phyloP scores from a whole-genome alignment of 2,888 invertebrate species.

The Drosophila borealis region DNA sequence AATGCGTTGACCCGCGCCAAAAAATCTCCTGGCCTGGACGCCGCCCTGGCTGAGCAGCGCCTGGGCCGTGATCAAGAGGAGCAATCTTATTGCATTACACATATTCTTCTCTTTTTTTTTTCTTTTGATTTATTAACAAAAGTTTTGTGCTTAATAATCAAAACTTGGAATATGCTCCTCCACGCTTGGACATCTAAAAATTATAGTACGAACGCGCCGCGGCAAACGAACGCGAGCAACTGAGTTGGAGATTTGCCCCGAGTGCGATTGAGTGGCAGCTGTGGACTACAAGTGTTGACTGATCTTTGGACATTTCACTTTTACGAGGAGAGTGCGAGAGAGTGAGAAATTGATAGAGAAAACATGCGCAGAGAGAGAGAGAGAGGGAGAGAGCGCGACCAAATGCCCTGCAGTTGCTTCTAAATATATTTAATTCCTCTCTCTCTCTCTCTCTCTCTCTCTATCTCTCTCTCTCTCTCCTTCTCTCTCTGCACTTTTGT shows the following conservation, averaged over 20 bases:
- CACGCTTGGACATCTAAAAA: background rate
- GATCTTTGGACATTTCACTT: constrained; percentile 56
- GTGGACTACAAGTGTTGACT: constrained; percentile 53
- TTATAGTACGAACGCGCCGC: constrained; percentile 49
- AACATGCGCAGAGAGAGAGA: constrained; percentile 13
- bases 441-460: background rate
- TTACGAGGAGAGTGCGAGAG: constrained; percentile 15
- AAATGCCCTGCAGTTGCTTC: constrained; percentile 3
- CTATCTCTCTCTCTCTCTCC: background rate
- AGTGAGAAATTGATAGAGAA: constrained; percentile 9
- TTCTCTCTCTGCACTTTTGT: constrained; percentile 19
- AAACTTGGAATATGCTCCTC: background rate
- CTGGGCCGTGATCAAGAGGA: constrained; percentile 37
- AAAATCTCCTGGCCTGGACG: constrained; percentile 38
- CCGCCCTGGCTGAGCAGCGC: constrained; percentile 21
- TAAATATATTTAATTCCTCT: background rate
- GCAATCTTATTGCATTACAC: constrained; percentile 28
- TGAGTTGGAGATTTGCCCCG: constrained; percentile 37
- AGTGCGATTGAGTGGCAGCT: constrained; percentile 10
- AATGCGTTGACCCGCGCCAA: constrained; percentile 55
- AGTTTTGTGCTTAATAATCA: background rate
- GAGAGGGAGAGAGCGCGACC: constrained; percentile 2
- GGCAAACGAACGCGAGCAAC: constrained; percentile 65
- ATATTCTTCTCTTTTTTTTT: constrained; percentile 24
- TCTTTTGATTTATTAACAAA: background rate